Conservation (phyloP, 1,140 invertebrate species). For the Linepithema humile region DNA sequence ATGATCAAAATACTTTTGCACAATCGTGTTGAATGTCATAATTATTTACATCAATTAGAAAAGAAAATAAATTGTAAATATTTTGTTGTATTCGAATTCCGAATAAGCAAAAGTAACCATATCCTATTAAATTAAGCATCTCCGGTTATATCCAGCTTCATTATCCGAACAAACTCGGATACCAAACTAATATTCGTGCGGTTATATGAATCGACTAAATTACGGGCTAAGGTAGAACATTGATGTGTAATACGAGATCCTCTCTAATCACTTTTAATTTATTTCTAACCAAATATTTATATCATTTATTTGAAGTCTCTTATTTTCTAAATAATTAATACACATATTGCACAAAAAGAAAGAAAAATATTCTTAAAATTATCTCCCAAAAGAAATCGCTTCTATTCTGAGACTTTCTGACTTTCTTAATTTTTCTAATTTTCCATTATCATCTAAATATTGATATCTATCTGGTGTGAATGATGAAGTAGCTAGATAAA, state of each 20-base stretch:
- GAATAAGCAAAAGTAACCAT: neutral
- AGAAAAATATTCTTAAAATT: too few relatives aligned
- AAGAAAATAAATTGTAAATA: neutral
- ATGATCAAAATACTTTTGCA: neutral
- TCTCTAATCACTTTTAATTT: neutral
- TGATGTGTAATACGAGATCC: neutral
- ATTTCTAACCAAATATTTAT: neutral
- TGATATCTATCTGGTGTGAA: neutral
- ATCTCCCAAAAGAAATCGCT: neutral
- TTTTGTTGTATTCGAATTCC: neutral
- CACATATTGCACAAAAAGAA: neutral
- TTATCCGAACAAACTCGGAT: conserved; percentile 21
- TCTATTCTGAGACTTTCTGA: neutral
- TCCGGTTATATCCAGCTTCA: neutral
- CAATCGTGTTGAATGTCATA: conserved; percentile 2
- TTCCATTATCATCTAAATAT: neutral
- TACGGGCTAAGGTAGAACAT: conserved; percentile 8
- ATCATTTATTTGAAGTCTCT: neutral
- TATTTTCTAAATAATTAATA: neutral
- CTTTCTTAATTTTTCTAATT: neutral
- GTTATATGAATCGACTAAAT: conserved; percentile 14
- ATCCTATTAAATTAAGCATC: neutral
- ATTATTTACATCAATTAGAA: conserved; percentile 2
- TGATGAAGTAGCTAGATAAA: neutral
- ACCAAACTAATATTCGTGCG: conserved; percentile 17